Conservation (phyloP, 2,797 vertebrate species). For the Geotrypetes seraphini region DNA sequence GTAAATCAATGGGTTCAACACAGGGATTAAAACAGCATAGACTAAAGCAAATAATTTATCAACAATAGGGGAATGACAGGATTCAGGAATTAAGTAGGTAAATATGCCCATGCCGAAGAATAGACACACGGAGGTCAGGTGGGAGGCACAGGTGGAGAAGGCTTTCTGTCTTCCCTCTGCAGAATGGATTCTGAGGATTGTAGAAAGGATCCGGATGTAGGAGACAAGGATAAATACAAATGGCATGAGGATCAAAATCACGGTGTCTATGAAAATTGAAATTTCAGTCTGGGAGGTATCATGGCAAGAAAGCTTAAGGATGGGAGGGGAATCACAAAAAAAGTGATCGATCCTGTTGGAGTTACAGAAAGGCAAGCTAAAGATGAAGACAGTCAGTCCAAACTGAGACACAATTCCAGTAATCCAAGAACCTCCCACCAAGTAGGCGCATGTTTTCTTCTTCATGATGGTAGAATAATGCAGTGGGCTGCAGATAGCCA, state of each 20-base stretch:
- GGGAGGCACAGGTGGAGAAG: conserved; percentile 32
- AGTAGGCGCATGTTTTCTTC: conserved; percentile 6
- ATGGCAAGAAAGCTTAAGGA: conserved; percentile 29
- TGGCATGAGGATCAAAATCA: conserved; percentile 13
- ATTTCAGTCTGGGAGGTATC: conserved; percentile 17
- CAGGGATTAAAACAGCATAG: conserved; percentile 9
- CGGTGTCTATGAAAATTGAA: conserved; percentile 18
- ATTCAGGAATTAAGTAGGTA: conserved; percentile 18
- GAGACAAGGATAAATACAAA: conserved; percentile 22
- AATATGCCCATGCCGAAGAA: conserved; percentile 26
- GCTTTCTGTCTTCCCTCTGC: conserved; percentile 23
- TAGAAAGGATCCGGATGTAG: conserved; percentile 18
- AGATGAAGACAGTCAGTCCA: background rate
- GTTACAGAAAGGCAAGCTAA: conserved; percentile 18
- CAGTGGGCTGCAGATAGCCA: conserved; percentile 31
- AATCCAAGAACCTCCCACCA: conserved; percentile 15
- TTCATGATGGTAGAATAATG: conserved; percentile 20
- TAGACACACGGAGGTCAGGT: conserved; percentile 15
- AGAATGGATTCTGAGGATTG: conserved; percentile 20
- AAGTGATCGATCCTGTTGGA: conserved; percentile 30
- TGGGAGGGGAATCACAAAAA: conserved; percentile 26
- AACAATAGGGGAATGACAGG: background rate
- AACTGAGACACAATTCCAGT: background rate
- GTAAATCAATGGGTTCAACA: conserved; percentile 28
- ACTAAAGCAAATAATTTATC: conserved; percentile 22